These are phyloP conservation scores for Enteromius treurensis DNA, from an alignment of 2,797 vertebrate genomes.

Conservation along the genomic window DNA sequence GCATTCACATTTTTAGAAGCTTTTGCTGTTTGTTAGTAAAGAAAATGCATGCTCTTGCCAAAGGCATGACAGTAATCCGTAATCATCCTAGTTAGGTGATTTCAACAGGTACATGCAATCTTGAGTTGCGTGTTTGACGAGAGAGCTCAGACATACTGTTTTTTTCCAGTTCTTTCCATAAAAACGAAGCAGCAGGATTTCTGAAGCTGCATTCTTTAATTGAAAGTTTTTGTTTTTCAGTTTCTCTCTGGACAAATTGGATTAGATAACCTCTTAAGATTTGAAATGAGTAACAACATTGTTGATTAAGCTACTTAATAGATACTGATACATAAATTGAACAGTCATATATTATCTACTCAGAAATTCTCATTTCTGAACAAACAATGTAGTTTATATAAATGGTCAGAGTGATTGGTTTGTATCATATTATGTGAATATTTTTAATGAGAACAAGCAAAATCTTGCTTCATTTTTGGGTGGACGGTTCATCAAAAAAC, in stretches of 20 bases:
- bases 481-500: not conserved
- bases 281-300: not conserved
- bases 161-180: constrained; percentile 10
- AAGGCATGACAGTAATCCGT: constrained; percentile 19
- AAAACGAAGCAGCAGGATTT: not conserved
- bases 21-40: constrained; percentile 11
- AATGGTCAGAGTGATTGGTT: not conserved
- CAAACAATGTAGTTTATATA: not conserved
- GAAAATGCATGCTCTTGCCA: constrained; percentile 4
- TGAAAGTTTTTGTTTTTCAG: not conserved
- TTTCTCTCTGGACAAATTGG: not conserved
- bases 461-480: not conserved
- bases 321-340: not conserved
- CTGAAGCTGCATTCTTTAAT: not conserved
- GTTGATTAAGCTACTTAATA: not conserved
- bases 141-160: constrained; percentile 5
- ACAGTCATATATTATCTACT: not conserved
- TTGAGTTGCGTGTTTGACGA: constrained; percentile 41
- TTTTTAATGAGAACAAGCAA: not conserved
- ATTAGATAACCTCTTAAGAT: not conserved
- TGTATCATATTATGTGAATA: not conserved
- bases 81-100: constrained; percentile 27
- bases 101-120: constrained; percentile 23
- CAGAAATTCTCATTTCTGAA: not conserved
- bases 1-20: not conserved